phyloP scores from a whole-genome alignment of 2,797 vertebrate genomes.

The Capromys pilorides region DNA sequence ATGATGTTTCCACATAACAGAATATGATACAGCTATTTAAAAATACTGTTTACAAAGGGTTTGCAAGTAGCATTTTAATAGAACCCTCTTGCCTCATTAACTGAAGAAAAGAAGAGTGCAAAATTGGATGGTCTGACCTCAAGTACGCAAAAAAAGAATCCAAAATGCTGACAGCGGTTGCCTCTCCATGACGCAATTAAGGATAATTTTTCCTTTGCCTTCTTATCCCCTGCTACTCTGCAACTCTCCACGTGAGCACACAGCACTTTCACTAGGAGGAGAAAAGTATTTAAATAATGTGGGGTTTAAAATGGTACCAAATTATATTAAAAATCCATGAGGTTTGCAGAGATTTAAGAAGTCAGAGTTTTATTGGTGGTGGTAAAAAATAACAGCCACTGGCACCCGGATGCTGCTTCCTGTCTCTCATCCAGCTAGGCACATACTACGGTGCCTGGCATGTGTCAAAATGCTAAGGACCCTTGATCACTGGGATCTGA shows the following conservation, averaged over 20 bases:
- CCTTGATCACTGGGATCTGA: constrained; percentile 40
- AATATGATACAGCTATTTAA: constrained; percentile 56
- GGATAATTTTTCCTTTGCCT: constrained; percentile 37
- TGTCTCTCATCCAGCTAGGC: constrained; percentile 37
- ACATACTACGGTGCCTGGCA: not conserved
- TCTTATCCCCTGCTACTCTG: not conserved
- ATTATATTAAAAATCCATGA: constrained; percentile 53
- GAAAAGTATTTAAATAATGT: constrained; percentile 50
- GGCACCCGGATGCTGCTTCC: not conserved
- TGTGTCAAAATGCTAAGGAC: constrained; percentile 24
- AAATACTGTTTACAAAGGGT: constrained; percentile 60
- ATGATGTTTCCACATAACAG: constrained; percentile 29
- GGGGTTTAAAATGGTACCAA: constrained; percentile 57
- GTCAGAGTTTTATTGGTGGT: constrained; percentile 1
- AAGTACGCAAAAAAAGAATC: constrained; percentile 23
- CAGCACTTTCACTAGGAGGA: constrained; percentile 22
- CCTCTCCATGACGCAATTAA: constrained; percentile 1
- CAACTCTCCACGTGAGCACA: constrained; percentile 26
- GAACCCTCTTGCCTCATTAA: constrained; percentile 62
- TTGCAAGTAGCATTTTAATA: constrained; percentile 43
- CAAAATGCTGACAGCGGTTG: constrained; percentile 35
- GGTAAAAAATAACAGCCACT: not conserved
- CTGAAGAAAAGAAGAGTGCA: constrained; percentile 19
- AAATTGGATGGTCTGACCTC: constrained; percentile 65
- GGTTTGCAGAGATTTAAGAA: constrained; percentile 56